phyloP scores from a whole-genome alignment of 1,140 invertebrate genomes.

The Habropoda laboriosa region DNA sequence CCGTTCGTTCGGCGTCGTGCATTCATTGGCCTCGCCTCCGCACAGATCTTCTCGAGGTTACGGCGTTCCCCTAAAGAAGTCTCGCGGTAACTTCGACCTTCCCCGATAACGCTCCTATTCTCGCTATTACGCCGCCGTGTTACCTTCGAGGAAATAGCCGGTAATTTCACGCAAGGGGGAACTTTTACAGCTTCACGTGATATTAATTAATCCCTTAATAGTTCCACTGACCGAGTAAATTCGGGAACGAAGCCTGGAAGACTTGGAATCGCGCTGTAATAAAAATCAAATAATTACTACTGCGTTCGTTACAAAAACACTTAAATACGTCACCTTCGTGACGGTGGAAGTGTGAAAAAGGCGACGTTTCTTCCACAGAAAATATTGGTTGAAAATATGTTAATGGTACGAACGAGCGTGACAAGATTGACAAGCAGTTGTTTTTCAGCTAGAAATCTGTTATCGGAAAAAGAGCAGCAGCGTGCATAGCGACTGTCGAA shows the following conservation, averaged over 20 bases:
- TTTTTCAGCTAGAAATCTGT: not conserved
- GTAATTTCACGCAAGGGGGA: not conserved
- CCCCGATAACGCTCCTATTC: conserved; percentile 15
- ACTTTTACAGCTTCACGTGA: too few species aligned
- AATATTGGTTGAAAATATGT: not conserved
- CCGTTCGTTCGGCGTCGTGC: conserved; percentile 59
- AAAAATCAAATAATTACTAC: too few species aligned
- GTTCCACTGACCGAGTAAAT: too few species aligned
- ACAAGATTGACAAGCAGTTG: not conserved
- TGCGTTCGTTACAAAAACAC: too few species aligned
- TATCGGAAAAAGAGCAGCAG: not conserved
- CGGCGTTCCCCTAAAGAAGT: conserved; percentile 60
- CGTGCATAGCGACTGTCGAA: not conserved
- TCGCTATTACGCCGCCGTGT: not conserved
- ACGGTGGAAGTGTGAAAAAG: too few species aligned
- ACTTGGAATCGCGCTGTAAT: too few species aligned
- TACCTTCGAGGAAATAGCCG: not conserved
- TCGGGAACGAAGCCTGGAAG: too few species aligned
- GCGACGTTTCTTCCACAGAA: too few species aligned
- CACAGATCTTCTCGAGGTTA: conserved; percentile 73
- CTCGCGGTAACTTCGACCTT: conserved; percentile 35
- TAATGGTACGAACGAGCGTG: not conserved
- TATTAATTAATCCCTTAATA: too few species aligned
- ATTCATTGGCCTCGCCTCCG: conserved; percentile 65
- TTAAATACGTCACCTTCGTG: too few species aligned